A percentile compares a stretch with the other conserved stretches of the same genome.
phyloP scores from a whole-genome alignment of 2,113 vertebrate species.

The Ageneiosus marmoratus region DNA sequence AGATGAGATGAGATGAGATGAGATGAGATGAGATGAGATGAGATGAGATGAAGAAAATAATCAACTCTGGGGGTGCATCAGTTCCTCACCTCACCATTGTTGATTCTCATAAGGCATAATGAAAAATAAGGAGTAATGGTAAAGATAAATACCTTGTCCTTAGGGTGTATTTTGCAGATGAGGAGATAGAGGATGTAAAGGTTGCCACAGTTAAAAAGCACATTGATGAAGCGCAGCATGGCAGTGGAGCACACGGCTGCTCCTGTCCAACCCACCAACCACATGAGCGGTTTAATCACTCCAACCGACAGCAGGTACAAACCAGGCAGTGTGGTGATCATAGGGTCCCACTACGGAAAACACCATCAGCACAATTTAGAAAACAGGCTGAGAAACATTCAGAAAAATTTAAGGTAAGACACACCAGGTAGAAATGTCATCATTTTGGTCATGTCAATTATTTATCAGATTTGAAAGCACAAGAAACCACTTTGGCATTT shows the following conservation, averaged over 20 bases:
- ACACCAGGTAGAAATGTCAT: neutral
- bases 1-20: too few species aligned
- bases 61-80: too few species aligned
- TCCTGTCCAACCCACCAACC: slow-evolving; percentile 83
- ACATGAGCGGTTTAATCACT: slow-evolving; percentile 81
- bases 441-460: neutral
- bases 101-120: neutral
- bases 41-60: too few species aligned
- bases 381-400: neutral
- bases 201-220: slow-evolving; percentile 91
- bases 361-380: neutral
- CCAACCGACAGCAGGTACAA: slow-evolving; percentile 90
- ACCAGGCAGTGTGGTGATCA: slow-evolving; percentile 95
- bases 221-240: slow-evolving; percentile 93
- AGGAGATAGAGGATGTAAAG: slow-evolving; percentile 89
- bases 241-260: slow-evolving; percentile 83
- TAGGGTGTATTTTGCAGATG: slow-evolving; percentile 80
- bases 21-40: too few species aligned
- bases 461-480: neutral
- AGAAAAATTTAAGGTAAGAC: neutral
- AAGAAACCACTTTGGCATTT: too few species aligned
- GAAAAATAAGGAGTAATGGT: neutral
- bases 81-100: neutral
- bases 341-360: slow-evolving; percentile 88
- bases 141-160: slow-evolving; percentile 79